Conservation (phyloP, 2,113 vertebrate genomes). For the Pterocles gutturalis region DNA sequence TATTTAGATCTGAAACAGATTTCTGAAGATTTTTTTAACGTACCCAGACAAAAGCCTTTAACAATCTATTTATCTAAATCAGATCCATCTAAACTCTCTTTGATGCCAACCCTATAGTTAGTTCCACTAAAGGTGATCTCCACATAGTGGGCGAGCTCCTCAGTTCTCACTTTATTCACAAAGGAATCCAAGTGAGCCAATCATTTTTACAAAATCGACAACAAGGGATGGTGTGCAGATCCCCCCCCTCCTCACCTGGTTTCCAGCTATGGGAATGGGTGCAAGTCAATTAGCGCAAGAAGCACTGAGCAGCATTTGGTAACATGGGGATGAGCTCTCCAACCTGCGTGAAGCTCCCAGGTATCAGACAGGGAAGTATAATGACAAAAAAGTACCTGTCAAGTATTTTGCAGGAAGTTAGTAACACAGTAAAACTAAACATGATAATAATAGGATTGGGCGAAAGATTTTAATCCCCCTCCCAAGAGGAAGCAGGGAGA, state of each 20-base stretch:
- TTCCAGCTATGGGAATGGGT: neutral
- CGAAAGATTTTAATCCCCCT: neutral
- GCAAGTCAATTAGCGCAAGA: fast-evolving
- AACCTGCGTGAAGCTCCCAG: neutral
- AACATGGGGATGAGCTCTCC: fast-evolving
- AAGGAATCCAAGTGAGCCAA: neutral
- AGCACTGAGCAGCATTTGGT: neutral
- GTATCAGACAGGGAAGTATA: neutral
- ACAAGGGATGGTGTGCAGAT: neutral
- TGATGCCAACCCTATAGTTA: neutral
- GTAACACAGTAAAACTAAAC: neutral
- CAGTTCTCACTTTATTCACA: neutral
- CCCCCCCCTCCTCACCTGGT: fast-evolving
- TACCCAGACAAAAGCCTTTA: neutral
- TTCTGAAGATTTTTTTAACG: neutral
- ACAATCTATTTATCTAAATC: neutral
- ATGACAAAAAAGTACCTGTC: neutral
- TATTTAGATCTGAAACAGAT: neutral
- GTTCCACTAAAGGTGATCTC: neutral
- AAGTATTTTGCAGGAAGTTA: neutral
- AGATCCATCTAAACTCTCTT: neutral
- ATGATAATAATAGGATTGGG: neutral
- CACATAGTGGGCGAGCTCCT: neutral
- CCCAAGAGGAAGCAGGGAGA: neutral
- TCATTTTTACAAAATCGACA: fast-evolving